phyloP scores from a whole-genome alignment of 2,888 invertebrate species.

The Leptopilina myrica region DNA sequence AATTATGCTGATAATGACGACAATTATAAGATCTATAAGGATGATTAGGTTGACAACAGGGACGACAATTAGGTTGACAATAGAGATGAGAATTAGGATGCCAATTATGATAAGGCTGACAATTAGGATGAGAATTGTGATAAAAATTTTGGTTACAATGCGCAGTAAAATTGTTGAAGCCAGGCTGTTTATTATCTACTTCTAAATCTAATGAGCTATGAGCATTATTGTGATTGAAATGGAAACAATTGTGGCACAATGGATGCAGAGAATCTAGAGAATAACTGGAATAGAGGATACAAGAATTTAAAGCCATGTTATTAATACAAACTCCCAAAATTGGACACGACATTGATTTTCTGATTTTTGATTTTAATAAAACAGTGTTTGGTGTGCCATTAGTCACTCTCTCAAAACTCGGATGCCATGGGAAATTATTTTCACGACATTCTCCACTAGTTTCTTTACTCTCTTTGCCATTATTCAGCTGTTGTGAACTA shows the following conservation, averaged over 20 bases:
- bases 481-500: background rate
- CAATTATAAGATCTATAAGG: too few species aligned
- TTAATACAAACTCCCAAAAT: constrained; percentile 34
- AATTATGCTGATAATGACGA: too few species aligned
- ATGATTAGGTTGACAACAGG: too few species aligned
- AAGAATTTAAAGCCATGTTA: background rate
- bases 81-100: too few species aligned
- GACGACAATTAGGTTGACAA: too few species aligned
- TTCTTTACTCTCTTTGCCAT: background rate
- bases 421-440: background rate
- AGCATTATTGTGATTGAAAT: constrained; percentile 41
- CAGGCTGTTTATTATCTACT: constrained; percentile 24
- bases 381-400: constrained; percentile 6
- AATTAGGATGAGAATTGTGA: constrained; percentile 23
- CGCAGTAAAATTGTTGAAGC: constrained; percentile 39
- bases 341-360: constrained; percentile 51
- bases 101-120: too few species aligned
- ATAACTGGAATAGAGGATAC: constrained; percentile 33
- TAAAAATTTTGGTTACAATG: constrained; percentile 50
- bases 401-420: constrained; percentile 19
- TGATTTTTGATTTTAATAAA: background rate
- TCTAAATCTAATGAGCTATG: constrained; percentile 41
- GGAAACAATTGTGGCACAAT: constrained; percentile 33
- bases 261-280: constrained; percentile 40
- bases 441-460: too few species aligned